A percentile compares a stretch with the other conserved stretches of the same genome.
Evolutionary conservation across 2,797 vertebrate species (phyloP).

Genomic region (Notoglanidium macrostoma): DNA sequence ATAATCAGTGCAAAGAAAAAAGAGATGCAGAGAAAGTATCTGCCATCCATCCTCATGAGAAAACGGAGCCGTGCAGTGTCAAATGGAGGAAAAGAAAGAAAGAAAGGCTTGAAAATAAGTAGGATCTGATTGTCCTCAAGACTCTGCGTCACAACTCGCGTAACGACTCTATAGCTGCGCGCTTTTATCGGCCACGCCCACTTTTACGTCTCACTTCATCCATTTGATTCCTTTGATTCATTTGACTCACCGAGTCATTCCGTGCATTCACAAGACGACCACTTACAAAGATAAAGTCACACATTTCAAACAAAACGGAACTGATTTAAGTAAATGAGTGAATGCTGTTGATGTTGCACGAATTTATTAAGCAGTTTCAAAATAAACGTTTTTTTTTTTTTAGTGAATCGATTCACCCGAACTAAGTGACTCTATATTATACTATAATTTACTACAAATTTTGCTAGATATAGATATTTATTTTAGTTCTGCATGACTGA

Average conservation of each 20-base stretch:
- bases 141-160: neutral
- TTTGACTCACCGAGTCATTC: neutral
- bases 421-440: too few relatives aligned
- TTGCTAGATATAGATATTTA: too few relatives aligned
- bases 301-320: too few relatives aligned
- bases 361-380: too few relatives aligned
- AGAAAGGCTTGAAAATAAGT: neutral
- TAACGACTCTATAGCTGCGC: neutral
- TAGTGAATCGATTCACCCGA: too few relatives aligned
- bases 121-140: neutral
- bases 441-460: too few relatives aligned
- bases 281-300: neutral
- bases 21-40: constrained; percentile 67
- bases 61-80: neutral
- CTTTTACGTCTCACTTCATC: neutral
- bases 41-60: constrained; percentile 46
- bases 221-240: neutral
- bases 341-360: too few relatives aligned
- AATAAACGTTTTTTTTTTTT: too few relatives aligned
- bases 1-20: constrained; percentile 60
- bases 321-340: too few relatives aligned
- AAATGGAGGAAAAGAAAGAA: neutral
- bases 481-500: too few relatives aligned
- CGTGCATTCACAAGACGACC: rapidly evolving
- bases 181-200: neutral